phyloP scores from a whole-genome alignment of 1,140 invertebrate species.

The Hormaphis cornu region DNA sequence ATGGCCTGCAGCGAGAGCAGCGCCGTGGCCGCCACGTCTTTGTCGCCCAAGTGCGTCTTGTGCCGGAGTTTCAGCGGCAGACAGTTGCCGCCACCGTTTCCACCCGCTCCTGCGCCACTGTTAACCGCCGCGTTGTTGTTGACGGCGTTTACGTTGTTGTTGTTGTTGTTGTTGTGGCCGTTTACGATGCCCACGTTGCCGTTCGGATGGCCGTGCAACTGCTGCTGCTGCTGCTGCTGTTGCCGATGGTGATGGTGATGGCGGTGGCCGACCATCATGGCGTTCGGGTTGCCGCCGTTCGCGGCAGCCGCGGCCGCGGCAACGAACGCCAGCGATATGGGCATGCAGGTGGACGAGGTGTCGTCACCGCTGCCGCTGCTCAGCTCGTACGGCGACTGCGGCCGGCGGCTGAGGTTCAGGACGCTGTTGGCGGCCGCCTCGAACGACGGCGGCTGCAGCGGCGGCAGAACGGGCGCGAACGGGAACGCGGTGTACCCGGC shows the following conservation, averaged over 20 bases:
- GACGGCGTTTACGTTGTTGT: constrained; percentile 38
- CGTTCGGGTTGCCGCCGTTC: constrained; percentile 46
- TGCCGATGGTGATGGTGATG: constrained; percentile 34
- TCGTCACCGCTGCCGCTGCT: constrained; percentile 41
- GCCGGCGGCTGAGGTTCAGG: constrained; percentile 40
- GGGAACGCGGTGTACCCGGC: constrained; percentile 36
- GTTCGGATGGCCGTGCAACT: constrained; percentile 36
- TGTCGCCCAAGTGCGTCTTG: constrained; percentile 81
- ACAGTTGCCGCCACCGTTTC: constrained; percentile 61
- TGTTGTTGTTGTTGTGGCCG: constrained; percentile 39
- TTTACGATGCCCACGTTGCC: constrained; percentile 39
- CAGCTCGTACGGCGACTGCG: constrained; percentile 41
- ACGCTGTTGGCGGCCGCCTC: constrained; percentile 38
- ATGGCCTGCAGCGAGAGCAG: constrained; percentile 68
- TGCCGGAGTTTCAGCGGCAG: constrained; percentile 82
- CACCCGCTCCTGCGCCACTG: constrained; percentile 41
- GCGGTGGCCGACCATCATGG: constrained; percentile 39
- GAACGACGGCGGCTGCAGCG: constrained; percentile 38
- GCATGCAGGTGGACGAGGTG: constrained; percentile 35
- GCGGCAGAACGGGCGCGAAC: constrained; percentile 38
- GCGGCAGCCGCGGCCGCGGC: constrained; percentile 14
- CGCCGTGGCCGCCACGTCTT: constrained; percentile 66
- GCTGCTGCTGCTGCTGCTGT: constrained; percentile 38
- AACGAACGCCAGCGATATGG: constrained; percentile 16
- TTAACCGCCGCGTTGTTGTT: constrained; percentile 43